These are phyloP conservation scores for Cerastis rubricosa DNA, from an alignment of 2,888 invertebrate genomes.

Conservation along the genomic window DNA sequence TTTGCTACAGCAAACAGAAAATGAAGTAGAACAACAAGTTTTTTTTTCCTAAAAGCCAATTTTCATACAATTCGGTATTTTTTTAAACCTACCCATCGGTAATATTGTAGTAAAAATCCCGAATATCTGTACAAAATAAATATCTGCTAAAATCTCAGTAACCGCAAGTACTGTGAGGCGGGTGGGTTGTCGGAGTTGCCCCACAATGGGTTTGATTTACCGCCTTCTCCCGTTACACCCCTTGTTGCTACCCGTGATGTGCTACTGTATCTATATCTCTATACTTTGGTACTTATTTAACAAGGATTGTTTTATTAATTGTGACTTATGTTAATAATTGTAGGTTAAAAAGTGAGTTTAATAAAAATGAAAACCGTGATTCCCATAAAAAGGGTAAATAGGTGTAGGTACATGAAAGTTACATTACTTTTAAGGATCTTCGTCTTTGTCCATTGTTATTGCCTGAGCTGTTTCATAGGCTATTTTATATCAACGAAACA, in stretches of 20 bases:
- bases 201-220: constrained; percentile 73
- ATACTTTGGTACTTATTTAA: constrained; percentile 56
- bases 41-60: neutral
- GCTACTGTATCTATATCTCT: constrained; percentile 33
- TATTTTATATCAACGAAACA: neutral
- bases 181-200: constrained; percentile 28
- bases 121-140: constrained; percentile 30
- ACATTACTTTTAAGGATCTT: neutral
- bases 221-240: constrained; percentile 76
- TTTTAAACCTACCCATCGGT: neutral
- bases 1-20: neutral
- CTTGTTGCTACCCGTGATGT: constrained; percentile 67
- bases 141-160: constrained; percentile 44
- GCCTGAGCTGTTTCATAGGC: neutral
- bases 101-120: neutral
- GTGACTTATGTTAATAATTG: constrained; percentile 9
- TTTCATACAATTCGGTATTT: neutral
- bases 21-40: neutral
- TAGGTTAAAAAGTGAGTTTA: constrained; percentile 14
- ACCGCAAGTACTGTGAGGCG: constrained; percentile 27
- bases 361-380: neutral
- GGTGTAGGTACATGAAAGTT: neutral
- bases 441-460: neutral
- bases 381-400: neutral
- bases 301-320: constrained; percentile 46